Base-by-base conservation (phyloP, 37 sponge, comb jelly and placozoan species). In the Diacarnus erythraeanus region DNA sequence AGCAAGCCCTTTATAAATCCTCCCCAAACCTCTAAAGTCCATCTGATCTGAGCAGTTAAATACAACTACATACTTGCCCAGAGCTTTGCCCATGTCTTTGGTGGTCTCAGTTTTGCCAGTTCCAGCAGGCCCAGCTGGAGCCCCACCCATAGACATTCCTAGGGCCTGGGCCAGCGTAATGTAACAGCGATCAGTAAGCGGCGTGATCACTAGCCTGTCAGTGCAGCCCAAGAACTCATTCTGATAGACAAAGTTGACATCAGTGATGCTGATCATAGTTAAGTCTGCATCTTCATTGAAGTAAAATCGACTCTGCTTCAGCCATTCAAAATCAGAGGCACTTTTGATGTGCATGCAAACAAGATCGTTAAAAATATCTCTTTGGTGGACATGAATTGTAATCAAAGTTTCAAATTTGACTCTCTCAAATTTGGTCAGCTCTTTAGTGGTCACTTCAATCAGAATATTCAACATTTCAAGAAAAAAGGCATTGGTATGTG, bases 1-100 rank as follows among this genome's bases (percentile, higher is more conserved):
- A 47, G 98, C 98, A 39, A 98, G 91, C 31, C 98, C 96, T 69
- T 95, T 95, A 87, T 91, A 95, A 20, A 95, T 95, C 27, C 98
- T 77, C 3, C 98, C 98, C 12, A 98, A 79, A 15, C 98, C 98
- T 59, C 98, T 76, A 83, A 90, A 98, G 81, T 98, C 98, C 98
- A 98, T 98, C 84, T 98, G 98, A 75, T 98, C 98, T n/a, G 98
- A 98, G 72, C 98, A 98, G 86, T 98, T 98, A 90, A 98, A 98
- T 33, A 98, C 98, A 26, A 98, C 98, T 65, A 98, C 98, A 38
- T 98, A 98, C 74, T 98, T 98, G 1, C 98, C 98, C 38, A 98
- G 89, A 33, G 94, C 94, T 56, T 93, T 90, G 0, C 98, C 98
- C 98, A 98, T 98, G 67, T 98, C 98, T 61, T 98, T 98, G 54